These are phyloP conservation scores for Drosophila santomea DNA, from an alignment of 1,140 invertebrate species.

Conservation along the genomic window DNA sequence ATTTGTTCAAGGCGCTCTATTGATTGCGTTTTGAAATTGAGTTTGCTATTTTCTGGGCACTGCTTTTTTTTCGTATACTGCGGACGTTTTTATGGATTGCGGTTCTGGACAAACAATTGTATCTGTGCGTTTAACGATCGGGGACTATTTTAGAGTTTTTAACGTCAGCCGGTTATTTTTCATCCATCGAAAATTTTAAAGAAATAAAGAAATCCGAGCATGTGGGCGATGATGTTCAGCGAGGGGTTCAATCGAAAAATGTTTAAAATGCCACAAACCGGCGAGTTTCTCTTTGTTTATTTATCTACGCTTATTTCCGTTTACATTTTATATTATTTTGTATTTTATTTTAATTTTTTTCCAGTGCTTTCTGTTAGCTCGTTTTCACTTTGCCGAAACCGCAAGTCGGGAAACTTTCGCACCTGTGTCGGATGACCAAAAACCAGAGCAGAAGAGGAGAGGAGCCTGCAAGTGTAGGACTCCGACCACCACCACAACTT, in stretches of 20 bases:
- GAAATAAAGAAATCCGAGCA: slow-evolving; percentile 30
- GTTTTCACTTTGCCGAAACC: slow-evolving; percentile 25
- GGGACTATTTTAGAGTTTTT: slow-evolving; percentile 55
- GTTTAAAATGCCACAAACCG: neutral
- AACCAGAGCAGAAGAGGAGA: slow-evolving; percentile 40
- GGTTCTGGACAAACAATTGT: slow-evolving; percentile 32
- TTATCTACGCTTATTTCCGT: neutral
- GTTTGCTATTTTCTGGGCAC: slow-evolving; percentile 21
- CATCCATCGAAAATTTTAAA: slow-evolving; percentile 10
- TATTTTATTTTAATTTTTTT: neutral
- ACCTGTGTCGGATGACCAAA: slow-evolving; percentile 43
- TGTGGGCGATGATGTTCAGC: slow-evolving; percentile 25
- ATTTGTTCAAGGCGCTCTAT: slow-evolving; percentile 59
- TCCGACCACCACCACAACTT: slow-evolving; percentile 10
- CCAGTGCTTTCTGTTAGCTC: slow-evolving; percentile 13
- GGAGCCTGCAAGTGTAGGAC: slow-evolving; percentile 13
- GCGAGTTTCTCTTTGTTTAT: neutral
- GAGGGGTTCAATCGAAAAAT: neutral
- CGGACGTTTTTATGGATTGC: slow-evolving; percentile 71
- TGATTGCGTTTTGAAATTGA: slow-evolving; percentile 47
- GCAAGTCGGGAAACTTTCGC: slow-evolving; percentile 46
- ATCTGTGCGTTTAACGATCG: slow-evolving; percentile 26
- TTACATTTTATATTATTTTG: neutral
- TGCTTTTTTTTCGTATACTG: slow-evolving; percentile 39
- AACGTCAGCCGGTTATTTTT: slow-evolving; percentile 48